Evolutionary conservation across 2,113 vertebrate species (phyloP), one percentile per base, ranked within the genome.

Genomic region (Rhabdornis inornatus): DNA sequence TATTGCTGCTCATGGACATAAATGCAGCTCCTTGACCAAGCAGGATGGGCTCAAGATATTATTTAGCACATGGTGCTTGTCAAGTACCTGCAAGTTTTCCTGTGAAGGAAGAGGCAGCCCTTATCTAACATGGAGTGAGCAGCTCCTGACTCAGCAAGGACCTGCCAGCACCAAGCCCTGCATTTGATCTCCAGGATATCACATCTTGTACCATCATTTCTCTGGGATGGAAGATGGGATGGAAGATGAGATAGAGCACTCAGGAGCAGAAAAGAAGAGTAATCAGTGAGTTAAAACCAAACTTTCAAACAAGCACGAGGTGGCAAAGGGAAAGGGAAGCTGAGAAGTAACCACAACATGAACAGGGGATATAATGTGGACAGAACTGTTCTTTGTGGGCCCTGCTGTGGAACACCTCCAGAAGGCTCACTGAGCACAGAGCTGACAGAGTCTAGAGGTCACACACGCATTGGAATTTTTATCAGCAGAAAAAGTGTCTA

Each of bases 331-430:
- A 24, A 89, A 35, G 15, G 14, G 77, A 77, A 92, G n/a, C 44
- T 25, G 37, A 47, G 66, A 37, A 87, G 60, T 1, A 50, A 27
- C 19, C 44, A 44, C 30, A 61, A 0, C 35, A 23, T 2, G 0
- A 64, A 45, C 6, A 7, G 7, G 2, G 16, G 60, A 13, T 39
- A 16, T 31, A 31, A 50, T 11, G 6, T 5, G 14, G 30, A 50
- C 40, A 44, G 69, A 28, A 5, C 61, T 42, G 30, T 13, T 52
- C 31, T 4, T 6, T 52, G 50, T 28, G 50, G 50, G 50, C 50
- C 64, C 15, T 0, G 0, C 33, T 14, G 66, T 52, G 37, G 9
- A 53, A 39, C 44, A 28, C 0, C 1, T 70, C n/a, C 4, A 3
- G 59, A 42, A n/a, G 11, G 33, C 21, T 76, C 39, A 24, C 52